phyloP scores from a whole-genome alignment of 2,888 invertebrate species.

The Drosophila buzzatii region DNA sequence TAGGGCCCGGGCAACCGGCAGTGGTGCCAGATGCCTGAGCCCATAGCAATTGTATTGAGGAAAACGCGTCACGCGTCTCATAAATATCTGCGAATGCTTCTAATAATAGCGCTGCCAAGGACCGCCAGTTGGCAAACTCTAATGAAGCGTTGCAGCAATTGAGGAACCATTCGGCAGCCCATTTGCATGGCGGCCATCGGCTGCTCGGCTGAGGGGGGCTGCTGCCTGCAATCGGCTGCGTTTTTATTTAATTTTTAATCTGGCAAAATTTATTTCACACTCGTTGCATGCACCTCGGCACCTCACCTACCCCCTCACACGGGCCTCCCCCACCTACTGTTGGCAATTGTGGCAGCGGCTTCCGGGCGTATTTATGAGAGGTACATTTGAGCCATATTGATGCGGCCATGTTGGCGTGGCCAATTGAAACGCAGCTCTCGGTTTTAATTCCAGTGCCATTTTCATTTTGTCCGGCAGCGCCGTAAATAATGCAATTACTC shows the following conservation, averaged over 20 bases:
- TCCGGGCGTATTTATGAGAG: slow-evolving; percentile 67
- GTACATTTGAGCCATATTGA: slow-evolving; percentile 56
- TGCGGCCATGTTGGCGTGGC: slow-evolving; percentile 52
- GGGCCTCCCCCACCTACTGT: background rate
- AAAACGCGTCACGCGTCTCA: slow-evolving; percentile 72
- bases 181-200: slow-evolving; percentile 55
- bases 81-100: slow-evolving; percentile 78
- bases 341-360: slow-evolving; percentile 59
- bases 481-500: slow-evolving; percentile 82
- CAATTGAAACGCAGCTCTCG: slow-evolving; percentile 65
- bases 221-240: slow-evolving; percentile 8
- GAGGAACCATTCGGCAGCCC: slow-evolving; percentile 43
- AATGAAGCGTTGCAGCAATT: slow-evolving; percentile 47
- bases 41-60: slow-evolving; percentile 30
- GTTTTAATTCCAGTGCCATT: slow-evolving; percentile 61
- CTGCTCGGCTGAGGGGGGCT: slow-evolving; percentile 30
- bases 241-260: slow-evolving; percentile 69
- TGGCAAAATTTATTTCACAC: slow-evolving; percentile 77
- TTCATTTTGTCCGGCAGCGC: slow-evolving; percentile 26
- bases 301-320: background rate
- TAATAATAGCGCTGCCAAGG: slow-evolving; percentile 68
- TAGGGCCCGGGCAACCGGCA: background rate
- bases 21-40: background rate
- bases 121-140: slow-evolving; percentile 33
- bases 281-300: slow-evolving; percentile 49